Conservation (phyloP, 2,797 vertebrate species). For the Scomberomorus guttatus region DNA sequence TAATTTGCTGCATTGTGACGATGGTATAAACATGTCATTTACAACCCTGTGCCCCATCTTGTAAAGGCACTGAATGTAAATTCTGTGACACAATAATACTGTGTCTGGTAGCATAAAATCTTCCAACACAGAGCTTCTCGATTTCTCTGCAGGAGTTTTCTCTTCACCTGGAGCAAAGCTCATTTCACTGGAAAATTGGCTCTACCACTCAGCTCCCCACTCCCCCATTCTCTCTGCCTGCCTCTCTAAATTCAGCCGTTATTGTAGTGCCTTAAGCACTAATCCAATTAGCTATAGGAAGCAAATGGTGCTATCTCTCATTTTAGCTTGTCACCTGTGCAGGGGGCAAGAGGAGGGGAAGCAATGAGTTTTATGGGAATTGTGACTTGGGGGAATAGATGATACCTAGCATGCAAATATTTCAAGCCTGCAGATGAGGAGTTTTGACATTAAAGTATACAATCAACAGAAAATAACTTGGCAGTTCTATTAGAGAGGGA, state of each 20-base stretch:
- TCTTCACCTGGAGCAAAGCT: constrained; percentile 83
- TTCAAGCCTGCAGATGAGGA: constrained; percentile 38
- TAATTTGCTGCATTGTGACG: constrained; percentile 37
- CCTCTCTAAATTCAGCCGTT: constrained; percentile 77
- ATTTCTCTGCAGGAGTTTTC: constrained; percentile 74
- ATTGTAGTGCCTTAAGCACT: constrained; percentile 79
- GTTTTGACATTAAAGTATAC: constrained; percentile 57
- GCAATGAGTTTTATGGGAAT: constrained; percentile 65
- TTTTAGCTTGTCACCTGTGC: constrained; percentile 80
- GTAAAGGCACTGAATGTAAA: constrained; percentile 43
- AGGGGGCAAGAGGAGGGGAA: constrained; percentile 44
- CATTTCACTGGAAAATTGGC: constrained; percentile 86
- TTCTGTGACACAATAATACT: constrained; percentile 61
- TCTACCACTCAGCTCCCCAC: constrained; percentile 66
- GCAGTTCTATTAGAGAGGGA: constrained; percentile 41
- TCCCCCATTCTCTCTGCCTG: constrained; percentile 73
- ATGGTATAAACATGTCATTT: constrained; percentile 31
- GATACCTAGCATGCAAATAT: constrained; percentile 62
- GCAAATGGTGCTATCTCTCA: constrained; percentile 82
- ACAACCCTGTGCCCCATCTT: constrained; percentile 20
- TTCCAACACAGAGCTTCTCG: constrained; percentile 61
- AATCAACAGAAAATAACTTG: constrained; percentile 56
- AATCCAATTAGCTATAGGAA: constrained; percentile 86
- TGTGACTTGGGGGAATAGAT: constrained; percentile 61
- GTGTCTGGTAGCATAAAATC: constrained; percentile 63